A percentile compares a stretch with the other conserved stretches of the same genome.
phyloP scores from a whole-genome alignment of 2,888 invertebrate species.

The Lochmaea crataegi region DNA sequence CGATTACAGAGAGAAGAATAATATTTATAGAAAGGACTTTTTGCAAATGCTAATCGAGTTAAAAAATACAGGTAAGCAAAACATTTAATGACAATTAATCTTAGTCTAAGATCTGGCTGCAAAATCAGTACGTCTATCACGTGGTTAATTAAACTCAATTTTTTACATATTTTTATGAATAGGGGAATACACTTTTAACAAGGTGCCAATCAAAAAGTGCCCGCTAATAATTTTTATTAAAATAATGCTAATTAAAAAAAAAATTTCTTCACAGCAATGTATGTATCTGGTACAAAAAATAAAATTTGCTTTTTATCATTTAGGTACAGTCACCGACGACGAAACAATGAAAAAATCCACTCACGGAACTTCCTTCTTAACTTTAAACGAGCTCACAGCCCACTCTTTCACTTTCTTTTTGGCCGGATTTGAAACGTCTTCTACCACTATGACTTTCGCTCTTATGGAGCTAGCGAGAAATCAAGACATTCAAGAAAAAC shows the following conservation, averaged over 20 bases:
- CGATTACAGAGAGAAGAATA: slow-evolving; percentile 37
- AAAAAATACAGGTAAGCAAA: slow-evolving; percentile 31
- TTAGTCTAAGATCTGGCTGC: no score
- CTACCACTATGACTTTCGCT: slow-evolving; percentile 41
- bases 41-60: slow-evolving; percentile 36
- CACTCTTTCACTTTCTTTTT: slow-evolving; percentile 41
- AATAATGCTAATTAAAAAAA: no score
- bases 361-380: slow-evolving; percentile 30
- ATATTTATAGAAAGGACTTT: slow-evolving; percentile 31
- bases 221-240: no score
- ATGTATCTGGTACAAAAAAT: neutral
- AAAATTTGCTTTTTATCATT: neutral
- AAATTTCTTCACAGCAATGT: no score
- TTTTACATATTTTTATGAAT: no score
- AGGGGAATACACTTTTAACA: no score
- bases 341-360: slow-evolving; percentile 5
- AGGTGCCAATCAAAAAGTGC: no score
- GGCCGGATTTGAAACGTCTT: slow-evolving; percentile 44
- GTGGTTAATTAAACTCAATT: no score
- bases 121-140: no score
- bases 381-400: slow-evolving; percentile 57
- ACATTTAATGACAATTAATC: neutral
- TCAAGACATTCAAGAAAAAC: slow-evolving; percentile 62
- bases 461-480: slow-evolving; percentile 62
- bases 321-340: slow-evolving; percentile 19